phyloP scores from a whole-genome alignment of 2,797 vertebrate genomes.

The Heterohyrax brucei region DNA sequence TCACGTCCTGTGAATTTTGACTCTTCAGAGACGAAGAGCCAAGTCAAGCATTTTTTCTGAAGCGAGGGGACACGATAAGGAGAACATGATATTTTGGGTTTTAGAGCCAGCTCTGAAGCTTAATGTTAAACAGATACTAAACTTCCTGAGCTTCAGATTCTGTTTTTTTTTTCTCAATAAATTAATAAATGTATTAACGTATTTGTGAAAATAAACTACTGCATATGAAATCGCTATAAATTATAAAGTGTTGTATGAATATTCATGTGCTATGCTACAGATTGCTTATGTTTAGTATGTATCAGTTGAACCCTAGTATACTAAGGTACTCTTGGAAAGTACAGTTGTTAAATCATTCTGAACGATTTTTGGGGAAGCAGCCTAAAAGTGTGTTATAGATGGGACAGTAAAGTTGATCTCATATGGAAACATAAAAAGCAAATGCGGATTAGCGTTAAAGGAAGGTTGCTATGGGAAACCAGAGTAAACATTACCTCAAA shows the following conservation, averaged over 20 bases:
- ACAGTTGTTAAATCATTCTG: constrained; percentile 51
- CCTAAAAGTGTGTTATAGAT: constrained; percentile 36
- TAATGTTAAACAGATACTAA: neutral
- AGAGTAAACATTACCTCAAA: neutral
- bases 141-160: neutral
- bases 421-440: constrained; percentile 16
- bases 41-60: neutral
- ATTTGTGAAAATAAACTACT: neutral
- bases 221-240: neutral
- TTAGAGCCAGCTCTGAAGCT: neutral
- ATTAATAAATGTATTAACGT: neutral
- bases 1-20: neutral
- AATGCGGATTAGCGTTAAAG: constrained; percentile 10
- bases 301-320: neutral
- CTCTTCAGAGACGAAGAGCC: neutral
- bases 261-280: neutral
- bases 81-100: neutral
- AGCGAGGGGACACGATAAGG: neutral
- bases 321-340: neutral
- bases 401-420: constrained; percentile 30
- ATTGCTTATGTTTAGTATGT: constrained; percentile 9
- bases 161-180: neutral
- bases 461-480: neutral
- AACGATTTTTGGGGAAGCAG: constrained; percentile 40
- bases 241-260: neutral